Evolutionary conservation across 2,797 vertebrate genomes (phyloP).

Genomic region (Orestias chungarensis): DNA sequence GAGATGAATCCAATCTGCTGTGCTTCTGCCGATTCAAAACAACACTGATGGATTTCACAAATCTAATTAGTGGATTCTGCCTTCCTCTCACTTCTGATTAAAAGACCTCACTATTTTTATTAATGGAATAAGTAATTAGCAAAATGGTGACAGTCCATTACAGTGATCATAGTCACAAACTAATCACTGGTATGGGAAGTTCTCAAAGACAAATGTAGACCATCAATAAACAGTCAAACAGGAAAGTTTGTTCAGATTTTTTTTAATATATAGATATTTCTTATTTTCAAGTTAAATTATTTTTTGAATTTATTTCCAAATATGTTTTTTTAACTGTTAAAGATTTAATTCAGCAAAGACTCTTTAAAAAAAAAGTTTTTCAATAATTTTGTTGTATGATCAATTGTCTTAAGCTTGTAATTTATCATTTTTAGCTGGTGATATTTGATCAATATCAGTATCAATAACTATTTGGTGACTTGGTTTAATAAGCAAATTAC

Average conservation of each 20-base stretch:
- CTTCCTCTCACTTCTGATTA: conserved; percentile 56
- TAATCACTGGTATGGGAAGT: conserved; percentile 56
- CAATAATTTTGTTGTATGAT: too few relatives aligned
- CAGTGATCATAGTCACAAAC: conserved; percentile 57
- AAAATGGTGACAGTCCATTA: conserved; percentile 64
- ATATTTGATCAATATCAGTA: too few relatives aligned
- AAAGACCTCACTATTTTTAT: conserved; percentile 49
- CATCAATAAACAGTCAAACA: conserved; percentile 32
- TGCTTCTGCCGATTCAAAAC: conserved; percentile 51
- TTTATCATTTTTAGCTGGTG: too few relatives aligned
- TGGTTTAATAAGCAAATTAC: too few relatives aligned
- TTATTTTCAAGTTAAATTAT: conserved; percentile 13
- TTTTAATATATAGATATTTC: conserved; percentile 15
- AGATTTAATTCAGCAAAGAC: neutral
- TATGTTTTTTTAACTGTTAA: neutral
- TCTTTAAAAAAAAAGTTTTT: neutral
- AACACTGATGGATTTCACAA: conserved; percentile 61
- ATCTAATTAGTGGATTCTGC: conserved; percentile 67
- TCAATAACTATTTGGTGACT: too few relatives aligned
- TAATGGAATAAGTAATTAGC: conserved; percentile 70
- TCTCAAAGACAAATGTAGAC: conserved; percentile 50
- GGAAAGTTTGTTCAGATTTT: conserved; percentile 16
- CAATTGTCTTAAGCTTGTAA: too few relatives aligned
- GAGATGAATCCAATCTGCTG: conserved; percentile 64
- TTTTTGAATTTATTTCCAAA: neutral